These are phyloP conservation scores for Turritopsis dohrnii DNA, from an alignment of 30 jellyfish, hydroid and myxozoan species.

Conservation along the genomic window DNA sequence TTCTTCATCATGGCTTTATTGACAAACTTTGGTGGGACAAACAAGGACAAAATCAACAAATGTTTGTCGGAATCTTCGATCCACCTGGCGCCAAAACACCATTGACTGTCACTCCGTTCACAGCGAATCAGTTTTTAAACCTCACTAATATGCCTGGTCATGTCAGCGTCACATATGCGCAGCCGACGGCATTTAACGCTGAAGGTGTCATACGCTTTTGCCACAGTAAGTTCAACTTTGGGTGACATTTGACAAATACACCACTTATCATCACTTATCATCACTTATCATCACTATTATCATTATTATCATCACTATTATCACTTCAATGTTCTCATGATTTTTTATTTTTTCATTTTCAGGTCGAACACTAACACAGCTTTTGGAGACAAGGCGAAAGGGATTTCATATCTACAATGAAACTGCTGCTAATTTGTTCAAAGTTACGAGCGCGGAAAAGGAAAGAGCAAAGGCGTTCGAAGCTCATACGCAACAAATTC, in stretches of 20 bases:
- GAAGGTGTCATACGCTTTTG: background rate
- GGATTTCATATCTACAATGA: background rate
- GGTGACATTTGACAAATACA: background rate
- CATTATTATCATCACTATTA: background rate
- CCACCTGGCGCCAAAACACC: background rate
- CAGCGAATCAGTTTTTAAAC: background rate
- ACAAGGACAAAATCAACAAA: background rate
- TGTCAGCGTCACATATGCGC: conserved; percentile 6
- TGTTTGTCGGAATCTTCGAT: background rate
- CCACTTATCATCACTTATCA: no score
- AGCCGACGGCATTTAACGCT: conserved; percentile 14
- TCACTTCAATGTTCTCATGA: no score
- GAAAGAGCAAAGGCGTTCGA: background rate
- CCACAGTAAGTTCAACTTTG: background rate
- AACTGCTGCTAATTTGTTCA: background rate
- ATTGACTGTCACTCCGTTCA: conserved; percentile 3
- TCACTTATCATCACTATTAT: background rate
- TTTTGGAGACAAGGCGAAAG: background rate
- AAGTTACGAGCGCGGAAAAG: background rate
- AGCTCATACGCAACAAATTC: background rate
- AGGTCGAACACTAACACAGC: background rate
- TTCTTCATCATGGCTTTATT: conserved; percentile 16
- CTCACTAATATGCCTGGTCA: conserved; percentile 11
- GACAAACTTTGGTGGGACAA: conserved; percentile 11
- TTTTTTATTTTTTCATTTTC: background rate